Evolutionary conservation across 2,888 invertebrate species (phyloP), one percentile per base, ranked within the genome.

Genomic region (Leucoma salicis): DNA sequence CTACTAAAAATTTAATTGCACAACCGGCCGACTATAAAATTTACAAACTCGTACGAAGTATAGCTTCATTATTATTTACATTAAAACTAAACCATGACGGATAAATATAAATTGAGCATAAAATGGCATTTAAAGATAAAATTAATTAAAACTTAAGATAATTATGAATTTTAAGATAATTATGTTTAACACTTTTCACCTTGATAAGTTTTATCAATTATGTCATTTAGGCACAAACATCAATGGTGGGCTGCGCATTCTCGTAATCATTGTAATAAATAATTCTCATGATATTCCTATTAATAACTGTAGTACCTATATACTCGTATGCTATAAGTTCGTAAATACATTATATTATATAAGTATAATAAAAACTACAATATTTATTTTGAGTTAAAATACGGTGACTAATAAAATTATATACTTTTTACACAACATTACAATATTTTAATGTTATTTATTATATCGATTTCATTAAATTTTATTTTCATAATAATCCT

Each of bases 1-100:
- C 63, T 65, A 66, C 66, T 66, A 64, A 68, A 69, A 60, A 51
- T 70, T 78, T 73, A 66, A 89, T 89, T 89, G 88, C 88, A 89
- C 88, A 79, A 83, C 88, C 88, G 88, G 88, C 88, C 88, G 79
- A 75, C 68, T 60, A 67, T 66, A 69, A 73, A 68, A 69, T 74
- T 58, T 76, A 79, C 78, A 79, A 68, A 66, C 42, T 59, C 55
- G 54, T 63, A 62, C 59, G 50, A 53, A 51, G 53, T 63, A 57
- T 42, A 51, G 49, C 35, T 52, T 31, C n/a, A n/a, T n/a, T n/a
- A n/a, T 63, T 72, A 74, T 70, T 67, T 70, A 77, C 72, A 74
- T 62, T 61, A 54, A 36, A 56, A 44, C 52, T 57, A 61, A 62
- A 46, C 45, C 27, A 15, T 31, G 14, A 56, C 25, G 14, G 49